Evolutionary conservation across 2,797 vertebrate genomes (phyloP).

Genomic region (Takifugu rubripes): DNA sequence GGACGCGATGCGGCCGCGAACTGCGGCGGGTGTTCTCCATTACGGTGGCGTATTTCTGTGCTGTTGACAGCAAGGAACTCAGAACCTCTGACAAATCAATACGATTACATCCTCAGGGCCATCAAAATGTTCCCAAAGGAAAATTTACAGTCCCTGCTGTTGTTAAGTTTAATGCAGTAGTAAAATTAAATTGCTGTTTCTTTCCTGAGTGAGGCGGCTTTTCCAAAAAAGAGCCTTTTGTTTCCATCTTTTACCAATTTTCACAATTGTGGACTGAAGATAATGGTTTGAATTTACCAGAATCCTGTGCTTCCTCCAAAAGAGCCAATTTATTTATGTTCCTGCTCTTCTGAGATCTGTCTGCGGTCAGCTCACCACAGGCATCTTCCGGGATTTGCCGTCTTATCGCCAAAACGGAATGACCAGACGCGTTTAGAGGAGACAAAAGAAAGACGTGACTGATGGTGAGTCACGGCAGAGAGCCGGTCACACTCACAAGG

Average conservation of each 20-base stretch:
- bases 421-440: slow-evolving; percentile 31
- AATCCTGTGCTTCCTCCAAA: slow-evolving; percentile 31
- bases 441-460: slow-evolving; percentile 44
- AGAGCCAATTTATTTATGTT: slow-evolving; percentile 39
- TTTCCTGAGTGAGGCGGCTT: slow-evolving; percentile 16
- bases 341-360: slow-evolving; percentile 52
- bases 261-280: slow-evolving; percentile 37
- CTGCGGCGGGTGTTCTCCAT: slow-evolving; percentile 11
- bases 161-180: slow-evolving; percentile 36
- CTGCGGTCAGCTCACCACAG: slow-evolving; percentile 53
- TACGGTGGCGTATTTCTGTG: slow-evolving; percentile 53
- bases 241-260: slow-evolving; percentile 65
- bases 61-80: slow-evolving; percentile 50
- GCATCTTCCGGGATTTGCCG: slow-evolving; percentile 49
- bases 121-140: slow-evolving; percentile 14
- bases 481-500: too few species aligned
- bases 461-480: slow-evolving; percentile 50
- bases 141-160: slow-evolving; percentile 15
- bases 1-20: slow-evolving; percentile 30
- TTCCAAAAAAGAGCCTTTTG: slow-evolving; percentile 26
- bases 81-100: slow-evolving; percentile 13
- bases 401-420: slow-evolving; percentile 34
- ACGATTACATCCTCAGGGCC: slow-evolving; percentile 24
- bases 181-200: slow-evolving; percentile 33
- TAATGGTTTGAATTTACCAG: slow-evolving; percentile 51